phyloP scores from a whole-genome alignment of 1,140 invertebrate species.

The Drosophila rhopaloa region DNA sequence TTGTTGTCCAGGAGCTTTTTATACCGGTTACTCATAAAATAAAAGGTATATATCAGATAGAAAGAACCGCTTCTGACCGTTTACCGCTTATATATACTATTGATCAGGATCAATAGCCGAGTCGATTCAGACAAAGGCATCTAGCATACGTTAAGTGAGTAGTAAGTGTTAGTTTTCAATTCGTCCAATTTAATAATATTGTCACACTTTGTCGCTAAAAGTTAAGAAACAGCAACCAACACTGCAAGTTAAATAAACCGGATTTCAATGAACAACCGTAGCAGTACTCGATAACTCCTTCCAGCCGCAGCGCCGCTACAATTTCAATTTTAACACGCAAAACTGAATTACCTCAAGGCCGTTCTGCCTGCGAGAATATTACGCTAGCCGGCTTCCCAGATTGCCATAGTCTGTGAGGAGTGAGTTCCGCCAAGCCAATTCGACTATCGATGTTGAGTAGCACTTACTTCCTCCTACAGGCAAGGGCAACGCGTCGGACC shows the following conservation, averaged over 20 bases:
- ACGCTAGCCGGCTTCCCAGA: conserved; percentile 1
- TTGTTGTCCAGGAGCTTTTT: conserved; percentile 5
- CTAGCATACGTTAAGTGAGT: too few species aligned
- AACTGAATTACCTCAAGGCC: conserved; percentile 45
- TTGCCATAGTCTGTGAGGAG: conserved; percentile 9
- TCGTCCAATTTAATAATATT: conserved; percentile 15
- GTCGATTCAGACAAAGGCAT: too few species aligned
- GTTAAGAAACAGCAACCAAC: conserved; percentile 30
- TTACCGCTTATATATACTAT: too few species aligned
- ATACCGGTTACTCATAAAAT: too few species aligned
- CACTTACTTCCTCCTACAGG: conserved; percentile 22
- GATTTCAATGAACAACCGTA: conserved; percentile 49
- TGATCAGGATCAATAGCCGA: too few species aligned
- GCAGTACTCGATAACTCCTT: conserved; percentile 22
- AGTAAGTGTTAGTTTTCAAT: background rate
- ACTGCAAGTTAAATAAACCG: conserved; percentile 48
- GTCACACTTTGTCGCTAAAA: conserved; percentile 30
- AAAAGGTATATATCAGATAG: too few species aligned
- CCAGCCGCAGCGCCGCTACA: conserved; percentile 4
- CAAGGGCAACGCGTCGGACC: conserved; percentile 2
- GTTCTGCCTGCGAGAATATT: conserved; percentile 16
- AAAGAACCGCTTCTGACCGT: too few species aligned
- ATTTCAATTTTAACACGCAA: conserved; percentile 41
- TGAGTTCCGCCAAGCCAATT: conserved; percentile 11
- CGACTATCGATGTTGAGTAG: conserved; percentile 3